phyloP scores from a whole-genome alignment of 2,113 vertebrate species.

The Sisor rabdophorus region DNA sequence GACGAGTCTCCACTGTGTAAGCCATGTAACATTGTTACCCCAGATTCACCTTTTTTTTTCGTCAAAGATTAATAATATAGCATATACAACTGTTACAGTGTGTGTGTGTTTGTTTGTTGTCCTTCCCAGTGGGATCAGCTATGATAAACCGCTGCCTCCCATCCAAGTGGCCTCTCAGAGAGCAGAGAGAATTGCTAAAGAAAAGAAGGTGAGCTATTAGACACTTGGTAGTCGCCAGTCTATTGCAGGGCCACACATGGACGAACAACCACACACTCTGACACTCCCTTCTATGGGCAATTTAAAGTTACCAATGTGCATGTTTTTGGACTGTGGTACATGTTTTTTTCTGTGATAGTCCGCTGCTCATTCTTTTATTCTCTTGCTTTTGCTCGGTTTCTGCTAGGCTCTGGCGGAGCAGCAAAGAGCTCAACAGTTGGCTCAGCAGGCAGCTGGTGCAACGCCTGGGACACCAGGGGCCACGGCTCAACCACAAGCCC shows the following conservation, averaged over 20 bases:
- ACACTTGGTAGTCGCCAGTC: neutral
- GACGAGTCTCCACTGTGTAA: neutral
- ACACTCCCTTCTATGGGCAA: no score
- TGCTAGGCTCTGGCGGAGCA: slow-evolving; percentile 83
- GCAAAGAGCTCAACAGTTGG: slow-evolving; percentile 80
- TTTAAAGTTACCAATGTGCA: no score
- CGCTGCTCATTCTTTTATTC: neutral
- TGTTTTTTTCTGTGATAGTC: no score
- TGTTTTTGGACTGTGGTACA: no score
- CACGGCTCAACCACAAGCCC: slow-evolving; percentile 66
- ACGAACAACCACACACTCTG: no score
- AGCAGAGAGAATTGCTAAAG: slow-evolving; percentile 88
- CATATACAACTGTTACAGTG: no score
- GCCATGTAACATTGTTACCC: neutral
- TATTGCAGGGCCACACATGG: no score
- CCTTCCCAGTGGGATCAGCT: slow-evolving; percentile 79
- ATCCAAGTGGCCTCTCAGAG: slow-evolving; percentile 87
- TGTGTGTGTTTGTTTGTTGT: neutral
- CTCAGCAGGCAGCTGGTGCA: slow-evolving; percentile 71
- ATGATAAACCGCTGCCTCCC: slow-evolving; percentile 86
- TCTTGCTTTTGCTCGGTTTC: neutral
- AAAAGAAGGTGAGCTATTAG: slow-evolving; percentile 76
- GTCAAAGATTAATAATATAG: no score
- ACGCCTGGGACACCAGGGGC: slow-evolving; percentile 60
- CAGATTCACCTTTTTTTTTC: no score